These are phyloP conservation scores for Drosophila differens DNA, from an alignment of 2,888 invertebrate species.

Conservation along the genomic window DNA sequence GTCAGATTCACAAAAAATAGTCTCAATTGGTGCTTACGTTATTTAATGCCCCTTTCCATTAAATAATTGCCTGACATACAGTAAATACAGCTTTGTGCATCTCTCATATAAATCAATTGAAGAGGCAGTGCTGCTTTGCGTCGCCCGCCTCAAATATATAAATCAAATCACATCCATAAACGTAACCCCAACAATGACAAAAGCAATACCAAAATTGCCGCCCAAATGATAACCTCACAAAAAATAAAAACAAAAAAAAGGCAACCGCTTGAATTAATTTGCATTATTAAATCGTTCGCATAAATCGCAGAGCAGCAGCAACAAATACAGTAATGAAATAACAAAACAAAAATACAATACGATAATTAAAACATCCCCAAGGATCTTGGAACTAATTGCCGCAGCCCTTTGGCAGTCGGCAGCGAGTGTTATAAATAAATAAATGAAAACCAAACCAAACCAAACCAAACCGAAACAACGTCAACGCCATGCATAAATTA, in stretches of 20 bases:
- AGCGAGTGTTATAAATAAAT: constrained; percentile 66
- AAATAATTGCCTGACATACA: constrained; percentile 8
- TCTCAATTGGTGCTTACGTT: constrained; percentile 8
- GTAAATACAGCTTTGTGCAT: neutral
- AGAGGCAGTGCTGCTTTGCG: constrained; percentile 4
- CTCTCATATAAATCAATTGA: constrained; percentile 45
- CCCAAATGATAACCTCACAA: constrained; percentile 32
- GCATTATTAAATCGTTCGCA: constrained; percentile 70
- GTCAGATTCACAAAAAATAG: neutral
- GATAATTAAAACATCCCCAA: constrained; percentile 70
- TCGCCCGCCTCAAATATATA: constrained; percentile 39
- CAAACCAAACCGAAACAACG: constrained; percentile 47
- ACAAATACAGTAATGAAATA: constrained; percentile 47
- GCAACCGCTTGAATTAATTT: constrained; percentile 63
- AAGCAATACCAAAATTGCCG: constrained; percentile 24
- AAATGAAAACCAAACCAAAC: constrained; percentile 54
- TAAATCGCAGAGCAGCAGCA: constrained; percentile 52
- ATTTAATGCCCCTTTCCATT: neutral
- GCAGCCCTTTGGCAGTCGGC: constrained; percentile 63
- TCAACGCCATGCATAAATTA: constrained; percentile 72
- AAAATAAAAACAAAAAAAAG: constrained; percentile 11
- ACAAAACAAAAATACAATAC: constrained; percentile 55
- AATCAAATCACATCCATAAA: constrained; percentile 53
- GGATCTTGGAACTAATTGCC: constrained; percentile 66
- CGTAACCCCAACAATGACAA: constrained; percentile 37